phyloP scores from a whole-genome alignment of 1,140 invertebrate genomes.

The Onthophagus taurus region DNA sequence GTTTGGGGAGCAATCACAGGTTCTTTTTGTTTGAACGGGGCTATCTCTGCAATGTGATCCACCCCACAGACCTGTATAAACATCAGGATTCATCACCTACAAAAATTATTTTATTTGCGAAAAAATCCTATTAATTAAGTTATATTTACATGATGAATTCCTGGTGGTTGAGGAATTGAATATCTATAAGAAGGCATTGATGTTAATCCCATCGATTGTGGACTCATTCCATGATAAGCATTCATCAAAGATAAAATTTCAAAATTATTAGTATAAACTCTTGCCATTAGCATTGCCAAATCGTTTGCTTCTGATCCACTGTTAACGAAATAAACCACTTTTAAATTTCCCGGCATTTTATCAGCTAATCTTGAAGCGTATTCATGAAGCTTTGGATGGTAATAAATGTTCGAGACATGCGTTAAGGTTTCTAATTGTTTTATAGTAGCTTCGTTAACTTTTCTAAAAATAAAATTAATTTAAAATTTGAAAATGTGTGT shows the following conservation, averaged over 20 bases:
- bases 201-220: constrained; percentile 72
- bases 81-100: constrained; percentile 82
- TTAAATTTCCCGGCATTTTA: constrained; percentile 78
- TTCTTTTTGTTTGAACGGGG: constrained; percentile 59
- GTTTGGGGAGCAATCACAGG: constrained; percentile 53
- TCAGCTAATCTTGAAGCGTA: constrained; percentile 73
- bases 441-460: constrained; percentile 64
- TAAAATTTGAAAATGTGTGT: neutral
- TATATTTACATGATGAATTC: constrained; percentile 69
- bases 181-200: constrained; percentile 72
- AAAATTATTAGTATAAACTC: constrained; percentile 72
- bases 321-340: constrained; percentile 88
- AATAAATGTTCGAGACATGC: constrained; percentile 88
- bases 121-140: neutral
- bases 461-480: constrained; percentile 42
- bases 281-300: constrained; percentile 78
- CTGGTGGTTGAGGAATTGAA: constrained; percentile 61
- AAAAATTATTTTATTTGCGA: constrained; percentile 11
- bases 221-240: constrained; percentile 84
- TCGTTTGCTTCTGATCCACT: constrained; percentile 97
- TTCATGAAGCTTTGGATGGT: constrained; percentile 82
- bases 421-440: constrained; percentile 76
- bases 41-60: constrained; percentile 82
- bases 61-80: constrained; percentile 82
- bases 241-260: constrained; percentile 83